These are phyloP conservation scores for Hormaphis cornu DNA, from an alignment of 1,140 invertebrate species.

Conservation along the genomic window DNA sequence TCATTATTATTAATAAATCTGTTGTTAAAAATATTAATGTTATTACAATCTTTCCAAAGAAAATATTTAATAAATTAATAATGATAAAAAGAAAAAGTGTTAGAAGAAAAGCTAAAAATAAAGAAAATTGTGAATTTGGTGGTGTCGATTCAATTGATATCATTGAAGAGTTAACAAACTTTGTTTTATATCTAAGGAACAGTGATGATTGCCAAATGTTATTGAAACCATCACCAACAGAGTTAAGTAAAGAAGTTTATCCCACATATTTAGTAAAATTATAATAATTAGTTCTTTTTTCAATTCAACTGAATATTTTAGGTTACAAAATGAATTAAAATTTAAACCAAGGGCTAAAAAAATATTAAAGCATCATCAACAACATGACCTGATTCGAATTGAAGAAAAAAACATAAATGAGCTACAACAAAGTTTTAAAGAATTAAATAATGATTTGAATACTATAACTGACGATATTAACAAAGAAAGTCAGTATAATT, in stretches of 20 bases:
- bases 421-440: neutral
- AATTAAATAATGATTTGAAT: neutral
- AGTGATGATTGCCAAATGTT: neutral
- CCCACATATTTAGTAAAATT: neutral
- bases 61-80: no score
- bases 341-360: neutral
- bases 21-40: no score
- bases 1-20: no score
- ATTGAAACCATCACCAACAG: neutral
- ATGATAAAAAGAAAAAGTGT: conserved; percentile 35
- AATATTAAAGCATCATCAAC: neutral
- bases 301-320: neutral
- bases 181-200: neutral
- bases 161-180: neutral
- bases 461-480: neutral
- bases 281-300: no score
- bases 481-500: neutral
- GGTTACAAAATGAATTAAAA: neutral
- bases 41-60: no score
- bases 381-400: neutral
- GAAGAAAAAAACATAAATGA: neutral
- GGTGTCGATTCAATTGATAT: neutral
- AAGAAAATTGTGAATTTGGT: neutral
- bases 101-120: conserved; percentile 15
- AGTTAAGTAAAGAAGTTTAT: neutral